Percentiles rank a stretch among this genome's conserved stretches.
These are phyloP conservation scores for Syndactyla subalaris DNA, from an alignment of 2,797 vertebrate species.

Conservation along the genomic window DNA sequence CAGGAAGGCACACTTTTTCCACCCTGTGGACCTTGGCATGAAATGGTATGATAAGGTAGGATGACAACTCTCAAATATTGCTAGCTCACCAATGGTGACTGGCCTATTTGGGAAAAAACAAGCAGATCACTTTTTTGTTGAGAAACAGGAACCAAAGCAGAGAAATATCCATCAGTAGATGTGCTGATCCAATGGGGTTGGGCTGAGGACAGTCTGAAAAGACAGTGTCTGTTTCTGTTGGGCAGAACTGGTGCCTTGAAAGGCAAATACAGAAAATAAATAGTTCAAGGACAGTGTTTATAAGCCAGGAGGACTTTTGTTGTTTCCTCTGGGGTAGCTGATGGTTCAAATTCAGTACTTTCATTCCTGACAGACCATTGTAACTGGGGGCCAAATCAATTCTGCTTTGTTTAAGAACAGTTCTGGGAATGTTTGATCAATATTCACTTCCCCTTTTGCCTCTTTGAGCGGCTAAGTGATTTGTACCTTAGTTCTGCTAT, in stretches of 20 bases:
- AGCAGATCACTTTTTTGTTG: background rate
- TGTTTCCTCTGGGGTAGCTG: background rate
- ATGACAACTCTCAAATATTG: background rate
- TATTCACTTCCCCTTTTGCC: background rate
- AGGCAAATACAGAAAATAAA: background rate
- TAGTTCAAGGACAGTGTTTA: background rate
- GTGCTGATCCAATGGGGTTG: background rate
- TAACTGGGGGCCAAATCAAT: background rate
- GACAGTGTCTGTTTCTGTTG: background rate
- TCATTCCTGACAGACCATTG: background rate
- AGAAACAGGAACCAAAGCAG: background rate
- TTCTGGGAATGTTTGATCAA: background rate
- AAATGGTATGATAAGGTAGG: background rate
- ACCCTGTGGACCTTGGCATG: background rate
- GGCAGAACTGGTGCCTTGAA: background rate
- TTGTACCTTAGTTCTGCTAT: background rate
- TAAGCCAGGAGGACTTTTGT: background rate
- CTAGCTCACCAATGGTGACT: background rate
- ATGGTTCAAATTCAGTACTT: background rate
- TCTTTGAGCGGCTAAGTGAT: background rate
- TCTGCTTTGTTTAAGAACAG: background rate
- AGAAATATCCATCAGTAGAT: background rate
- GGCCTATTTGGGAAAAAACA: background rate
- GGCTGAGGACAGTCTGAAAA: background rate
- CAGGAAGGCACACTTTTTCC: background rate